Conservation (phyloP, 2,888 invertebrate genomes). For the Amphipyra tragopoginis region DNA sequence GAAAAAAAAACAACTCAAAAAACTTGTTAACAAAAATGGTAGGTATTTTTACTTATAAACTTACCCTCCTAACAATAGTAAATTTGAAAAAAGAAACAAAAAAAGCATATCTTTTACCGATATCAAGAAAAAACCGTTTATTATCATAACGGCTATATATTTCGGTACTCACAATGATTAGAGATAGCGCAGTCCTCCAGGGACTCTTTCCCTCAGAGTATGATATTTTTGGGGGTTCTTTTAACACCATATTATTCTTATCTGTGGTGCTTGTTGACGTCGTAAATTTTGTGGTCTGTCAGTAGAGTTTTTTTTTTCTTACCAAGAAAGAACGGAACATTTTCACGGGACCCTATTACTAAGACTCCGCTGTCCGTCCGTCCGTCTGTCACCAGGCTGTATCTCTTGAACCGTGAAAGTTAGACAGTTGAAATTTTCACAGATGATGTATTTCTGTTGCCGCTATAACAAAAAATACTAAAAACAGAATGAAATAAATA, state of each 20-base stretch:
- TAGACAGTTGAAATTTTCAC: no score
- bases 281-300: conserved; percentile 25
- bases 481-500: no score
- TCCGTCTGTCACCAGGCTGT: no score
- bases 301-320: conserved; percentile 12
- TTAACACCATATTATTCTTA: conserved; percentile 49
- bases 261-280: conserved; percentile 38
- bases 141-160: conserved; percentile 71
- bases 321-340: conserved; percentile 1
- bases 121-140: conserved; percentile 57
- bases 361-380: no score
- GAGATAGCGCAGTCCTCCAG: conserved; percentile 68
- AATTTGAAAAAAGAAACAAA: not conserved
- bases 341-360: no score
- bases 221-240: conserved; percentile 55
- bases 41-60: not conserved
- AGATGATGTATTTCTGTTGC: no score
- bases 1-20: no score
- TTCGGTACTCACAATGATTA: conserved; percentile 57
- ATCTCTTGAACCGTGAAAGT: no score
- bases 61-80: not conserved
- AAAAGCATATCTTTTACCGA: conserved; percentile 13
- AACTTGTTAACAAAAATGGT: no score
- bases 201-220: conserved; percentile 66
- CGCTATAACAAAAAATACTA: no score